Percentiles rank a stretch among this genome's conserved stretches.
Conservation (phyloP, 2,797 vertebrate species). For the Manis javanica region DNA sequence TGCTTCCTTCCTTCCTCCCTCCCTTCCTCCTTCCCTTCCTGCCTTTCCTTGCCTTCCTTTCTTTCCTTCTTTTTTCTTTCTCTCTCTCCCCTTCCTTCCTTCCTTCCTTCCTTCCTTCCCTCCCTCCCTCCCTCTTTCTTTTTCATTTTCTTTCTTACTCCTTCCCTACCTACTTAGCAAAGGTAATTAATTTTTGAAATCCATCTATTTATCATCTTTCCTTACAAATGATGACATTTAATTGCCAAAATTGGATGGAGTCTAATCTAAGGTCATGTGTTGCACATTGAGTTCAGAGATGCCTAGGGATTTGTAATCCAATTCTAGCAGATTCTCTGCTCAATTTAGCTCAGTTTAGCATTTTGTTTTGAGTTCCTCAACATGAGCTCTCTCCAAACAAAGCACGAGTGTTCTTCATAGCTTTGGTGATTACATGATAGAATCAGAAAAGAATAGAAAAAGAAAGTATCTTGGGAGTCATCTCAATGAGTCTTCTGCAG, state of each 20-base stretch:
- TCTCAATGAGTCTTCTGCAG: not conserved
- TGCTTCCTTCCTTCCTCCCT: not conserved
- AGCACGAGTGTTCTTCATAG: not conserved
- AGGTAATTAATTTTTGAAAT: conserved; percentile 34
- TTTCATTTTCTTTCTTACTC: not conserved
- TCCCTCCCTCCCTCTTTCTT: not conserved
- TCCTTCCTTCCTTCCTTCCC: not conserved
- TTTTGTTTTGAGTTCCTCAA: conserved; percentile 8
- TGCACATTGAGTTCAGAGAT: not conserved
- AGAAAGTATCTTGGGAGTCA: not conserved
- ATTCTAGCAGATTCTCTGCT: not conserved
- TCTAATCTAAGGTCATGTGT: not conserved
- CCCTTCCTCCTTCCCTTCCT: not conserved
- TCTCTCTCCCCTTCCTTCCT: fast-evolving
- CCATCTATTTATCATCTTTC: not conserved
- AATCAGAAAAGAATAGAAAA: conserved; percentile 11
- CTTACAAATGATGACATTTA: not conserved
- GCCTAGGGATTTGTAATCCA: not conserved
- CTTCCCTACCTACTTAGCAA: not conserved
- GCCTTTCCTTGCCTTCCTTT: too few species aligned
- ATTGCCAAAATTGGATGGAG: not conserved
- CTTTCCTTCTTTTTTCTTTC: fast-evolving
- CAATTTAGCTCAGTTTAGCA: not conserved
- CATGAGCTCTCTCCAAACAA: not conserved
- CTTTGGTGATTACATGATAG: not conserved